Evolutionary conservation across 2,888 invertebrate genomes (phyloP), one percentile per base, ranked within the genome.

Genomic region (Beris chalybata): DNA sequence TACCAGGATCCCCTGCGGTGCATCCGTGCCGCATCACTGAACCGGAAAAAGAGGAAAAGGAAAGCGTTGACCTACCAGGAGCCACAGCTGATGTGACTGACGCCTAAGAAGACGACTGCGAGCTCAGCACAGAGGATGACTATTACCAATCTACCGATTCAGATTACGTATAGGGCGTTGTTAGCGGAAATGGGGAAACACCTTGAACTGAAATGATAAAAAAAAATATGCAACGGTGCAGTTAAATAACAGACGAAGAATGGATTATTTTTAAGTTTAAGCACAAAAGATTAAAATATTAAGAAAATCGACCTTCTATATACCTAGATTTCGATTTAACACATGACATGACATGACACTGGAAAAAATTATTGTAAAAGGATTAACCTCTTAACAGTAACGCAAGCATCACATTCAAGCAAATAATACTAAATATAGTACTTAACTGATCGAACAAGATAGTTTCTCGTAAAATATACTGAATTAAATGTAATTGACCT

Each of bases 61-160:
- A n/a, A n/a, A n/a, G n/a, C n/a, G n/a, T n/a, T n/a, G n/a, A n/a
- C n/a, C n/a, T n/a, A n/a, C n/a, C n/a, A n/a, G n/a, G n/a, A n/a
- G n/a, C n/a, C n/a, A n/a, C n/a, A n/a, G n/a, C n/a, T n/a, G 97
- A 97, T 80, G 92, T 95, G 88, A 93, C 94, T 72, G 97, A 97
- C 81, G 96, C 95, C 82, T 96, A 96, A 83, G 95, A 95, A 77
- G 95, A 95, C 79, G 95, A 95, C 78, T 95, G 95, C 79, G 95
- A 94, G 77, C 85, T 93, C 71, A 89, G 89, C 74, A 86, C 88
- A 3, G 89, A 90, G 75, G 87, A 87, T 76, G 84, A 84, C 72
- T 86, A 88, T 74, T 84, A 88, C 72, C 86, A 86, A 69, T 83
- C 85, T 50, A 89, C 87, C 64, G 90, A 87, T 63, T 89, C 89